Evolutionary conservation across 1,140 invertebrate genomes (phyloP).

Genomic region (Daktulosphaira vitifoliae): DNA sequence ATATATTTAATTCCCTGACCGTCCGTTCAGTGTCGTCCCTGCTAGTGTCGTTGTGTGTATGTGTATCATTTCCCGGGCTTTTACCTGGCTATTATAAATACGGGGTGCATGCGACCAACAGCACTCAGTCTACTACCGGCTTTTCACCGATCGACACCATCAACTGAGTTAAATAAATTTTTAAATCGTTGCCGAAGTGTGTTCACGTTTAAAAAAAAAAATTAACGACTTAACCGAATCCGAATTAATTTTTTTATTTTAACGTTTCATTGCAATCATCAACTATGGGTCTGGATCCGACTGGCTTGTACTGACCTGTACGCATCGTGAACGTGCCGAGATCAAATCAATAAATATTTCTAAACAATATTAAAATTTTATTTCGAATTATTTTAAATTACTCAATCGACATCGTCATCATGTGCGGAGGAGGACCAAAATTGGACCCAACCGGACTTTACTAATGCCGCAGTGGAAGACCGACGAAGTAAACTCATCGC

Average conservation of each 20-base stretch:
- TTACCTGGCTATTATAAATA: conserved; percentile 31
- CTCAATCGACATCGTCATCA: background rate
- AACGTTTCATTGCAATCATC: background rate
- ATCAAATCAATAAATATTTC: no score
- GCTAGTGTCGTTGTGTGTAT: background rate
- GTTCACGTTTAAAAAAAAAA: background rate
- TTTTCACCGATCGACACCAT: conserved; percentile 16
- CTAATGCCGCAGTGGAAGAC: background rate
- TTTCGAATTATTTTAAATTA: no score
- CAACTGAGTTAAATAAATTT: no score
- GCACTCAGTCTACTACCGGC: conserved; percentile 28
- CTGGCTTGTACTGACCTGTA: conserved; percentile 7
- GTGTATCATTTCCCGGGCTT: conserved; percentile 18
- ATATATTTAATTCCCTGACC: conserved; percentile 5
- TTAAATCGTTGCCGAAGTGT: background rate
- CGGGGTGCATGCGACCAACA: conserved; percentile 28
- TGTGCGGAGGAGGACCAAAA: conserved; percentile 29
- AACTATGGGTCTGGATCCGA: conserved; percentile 30
- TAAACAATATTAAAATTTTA: no score
- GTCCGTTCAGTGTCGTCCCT: conserved; percentile 29
- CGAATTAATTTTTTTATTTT: background rate
- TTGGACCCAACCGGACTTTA: conserved; percentile 24
- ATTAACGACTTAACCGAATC: background rate
- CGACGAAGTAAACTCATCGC: background rate
- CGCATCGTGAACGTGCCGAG: background rate